A percentile compares a stretch with the other conserved stretches of the same genome.
Conservation (phyloP, 2,888 invertebrate genomes). For the Azorinus chamasolen region DNA sequence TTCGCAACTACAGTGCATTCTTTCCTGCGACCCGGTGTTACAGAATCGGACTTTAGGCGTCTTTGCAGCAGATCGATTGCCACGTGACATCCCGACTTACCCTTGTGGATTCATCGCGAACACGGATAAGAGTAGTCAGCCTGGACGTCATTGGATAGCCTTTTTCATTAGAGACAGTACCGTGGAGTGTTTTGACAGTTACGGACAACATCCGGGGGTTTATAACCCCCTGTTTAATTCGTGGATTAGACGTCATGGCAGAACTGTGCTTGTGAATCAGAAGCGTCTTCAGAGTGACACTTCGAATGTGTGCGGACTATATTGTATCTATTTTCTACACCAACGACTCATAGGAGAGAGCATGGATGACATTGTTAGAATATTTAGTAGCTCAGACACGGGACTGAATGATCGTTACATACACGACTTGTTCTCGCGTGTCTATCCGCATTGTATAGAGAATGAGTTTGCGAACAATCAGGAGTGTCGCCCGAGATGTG, state of each 20-base stretch:
- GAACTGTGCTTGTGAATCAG: neutral
- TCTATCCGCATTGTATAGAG: no score
- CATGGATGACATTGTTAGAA: conserved; percentile 4
- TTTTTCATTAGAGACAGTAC: conserved; percentile 18
- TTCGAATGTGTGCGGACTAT: no score
- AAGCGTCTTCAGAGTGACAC: no score
- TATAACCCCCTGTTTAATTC: conserved; percentile 2
- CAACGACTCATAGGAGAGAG: neutral
- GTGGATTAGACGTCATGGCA: conserved; percentile 2
- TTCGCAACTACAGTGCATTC: conserved; percentile 16
- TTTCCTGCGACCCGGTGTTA: conserved; percentile 8
- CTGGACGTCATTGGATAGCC: conserved; percentile 32
- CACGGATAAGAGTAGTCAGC: conserved; percentile 15
- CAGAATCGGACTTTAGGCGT: neutral
- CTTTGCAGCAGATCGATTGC: conserved; percentile 17
- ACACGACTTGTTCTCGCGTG: no score
- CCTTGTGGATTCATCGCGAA: conserved; percentile 33
- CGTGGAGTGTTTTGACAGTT: conserved; percentile 2
- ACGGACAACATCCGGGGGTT: conserved; percentile 1
- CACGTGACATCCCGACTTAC: neutral
- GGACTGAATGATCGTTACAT: neutral
- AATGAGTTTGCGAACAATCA: neutral
- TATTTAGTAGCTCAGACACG: neutral
- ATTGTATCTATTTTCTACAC: no score
- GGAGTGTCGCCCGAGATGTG: neutral